These are phyloP conservation scores for Morus bassanus DNA, from an alignment of 2,797 vertebrate species.

Conservation along the genomic window DNA sequence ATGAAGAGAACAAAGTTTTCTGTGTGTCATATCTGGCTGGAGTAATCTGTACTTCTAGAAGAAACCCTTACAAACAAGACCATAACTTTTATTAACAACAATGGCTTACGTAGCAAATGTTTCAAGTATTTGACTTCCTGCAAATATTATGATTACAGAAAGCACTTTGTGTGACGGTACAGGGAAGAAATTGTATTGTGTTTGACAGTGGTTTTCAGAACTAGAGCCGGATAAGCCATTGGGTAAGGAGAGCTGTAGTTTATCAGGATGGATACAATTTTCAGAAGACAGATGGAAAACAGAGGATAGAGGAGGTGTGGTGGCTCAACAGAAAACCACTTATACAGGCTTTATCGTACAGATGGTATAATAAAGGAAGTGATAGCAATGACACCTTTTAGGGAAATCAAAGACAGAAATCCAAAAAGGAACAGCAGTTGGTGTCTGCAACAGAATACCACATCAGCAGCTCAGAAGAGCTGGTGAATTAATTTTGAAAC, in stretches of 20 bases:
- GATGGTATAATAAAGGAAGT: background rate
- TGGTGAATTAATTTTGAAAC: slow-evolving; percentile 11
- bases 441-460: background rate
- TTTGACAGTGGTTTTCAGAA: background rate
- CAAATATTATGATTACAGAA: background rate
- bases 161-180: background rate
- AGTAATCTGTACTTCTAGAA: background rate
- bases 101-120: background rate
- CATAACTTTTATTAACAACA: background rate
- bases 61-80: background rate
- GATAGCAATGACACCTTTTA: background rate
- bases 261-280: background rate
- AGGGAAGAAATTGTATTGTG: background rate
- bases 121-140: background rate
- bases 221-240: background rate
- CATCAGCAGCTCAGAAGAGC: background rate
- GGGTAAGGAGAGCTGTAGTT: background rate
- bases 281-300: background rate
- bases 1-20: slow-evolving; percentile 7
- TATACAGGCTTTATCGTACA: background rate
- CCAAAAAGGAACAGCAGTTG: background rate
- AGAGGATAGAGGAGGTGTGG: background rate
- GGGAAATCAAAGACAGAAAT: background rate
- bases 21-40: background rate
- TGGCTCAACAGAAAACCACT: background rate